Conservation (phyloP, 2,113 vertebrate genomes). For the Cyanistes caeruleus region DNA sequence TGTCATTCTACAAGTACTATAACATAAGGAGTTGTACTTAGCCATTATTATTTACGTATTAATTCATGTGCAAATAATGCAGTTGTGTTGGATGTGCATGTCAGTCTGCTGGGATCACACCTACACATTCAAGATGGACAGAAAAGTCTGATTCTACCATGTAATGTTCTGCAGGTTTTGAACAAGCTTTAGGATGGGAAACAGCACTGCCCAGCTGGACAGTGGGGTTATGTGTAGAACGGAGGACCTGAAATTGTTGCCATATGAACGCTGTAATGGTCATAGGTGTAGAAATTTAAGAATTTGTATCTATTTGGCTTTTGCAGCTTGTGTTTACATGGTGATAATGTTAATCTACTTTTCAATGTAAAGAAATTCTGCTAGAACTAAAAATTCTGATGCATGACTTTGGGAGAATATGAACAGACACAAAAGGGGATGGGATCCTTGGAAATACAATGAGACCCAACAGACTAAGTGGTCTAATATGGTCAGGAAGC, state of each 20-base stretch:
- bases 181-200: not conserved
- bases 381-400: not conserved
- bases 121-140: not conserved
- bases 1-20: not conserved
- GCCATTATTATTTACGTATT: not conserved
- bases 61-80: not conserved
- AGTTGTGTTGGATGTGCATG: accelerated
- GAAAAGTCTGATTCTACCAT: not conserved
- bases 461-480: not conserved
- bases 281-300: not conserved
- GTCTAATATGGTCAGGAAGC: not conserved
- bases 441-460: not conserved
- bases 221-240: not conserved
- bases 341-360: not conserved
- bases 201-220: not conserved
- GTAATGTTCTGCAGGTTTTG: not conserved
- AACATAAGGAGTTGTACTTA: not conserved
- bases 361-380: not conserved
- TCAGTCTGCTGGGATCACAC: not conserved
- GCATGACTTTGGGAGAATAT: not conserved
- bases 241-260: not conserved
- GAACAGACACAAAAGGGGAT: not conserved
- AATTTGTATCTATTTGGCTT: not conserved
- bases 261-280: not conserved
- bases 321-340: not conserved